Percentiles rank a stretch among this genome's conserved stretches.
Evolutionary conservation across 2,888 invertebrate species (phyloP).

Genomic region (Conistra vaccinii): DNA sequence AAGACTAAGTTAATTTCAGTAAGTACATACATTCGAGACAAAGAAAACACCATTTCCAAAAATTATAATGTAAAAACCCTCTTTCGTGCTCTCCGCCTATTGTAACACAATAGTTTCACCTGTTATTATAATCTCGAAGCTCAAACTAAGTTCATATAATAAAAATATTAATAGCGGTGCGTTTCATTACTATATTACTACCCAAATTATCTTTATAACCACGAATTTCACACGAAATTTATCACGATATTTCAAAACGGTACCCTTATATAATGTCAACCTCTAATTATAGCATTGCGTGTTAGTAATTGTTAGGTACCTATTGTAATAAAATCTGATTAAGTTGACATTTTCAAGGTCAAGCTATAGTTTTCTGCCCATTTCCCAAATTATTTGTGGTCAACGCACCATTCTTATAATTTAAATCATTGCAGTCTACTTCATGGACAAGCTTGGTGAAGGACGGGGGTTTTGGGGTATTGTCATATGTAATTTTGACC

Average conservation of each 20-base stretch:
- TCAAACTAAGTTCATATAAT: not conserved
- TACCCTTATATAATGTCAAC: conserved; percentile 16
- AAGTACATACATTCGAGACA: too few species aligned
- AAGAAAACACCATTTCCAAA: not conserved
- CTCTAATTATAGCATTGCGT: conserved; percentile 30
- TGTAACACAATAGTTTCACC: not conserved
- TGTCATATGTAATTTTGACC: not conserved
- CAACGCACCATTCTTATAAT: not conserved
- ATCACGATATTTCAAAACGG: conserved; percentile 18
- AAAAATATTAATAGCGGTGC: not conserved
- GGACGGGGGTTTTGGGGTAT: not conserved
- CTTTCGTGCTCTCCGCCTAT: not conserved
- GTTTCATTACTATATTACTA: conserved; percentile 1
- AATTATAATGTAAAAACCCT: not conserved
- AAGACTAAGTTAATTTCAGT: too few species aligned
- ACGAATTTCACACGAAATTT: conserved; percentile 17
- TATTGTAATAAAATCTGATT: not conserved
- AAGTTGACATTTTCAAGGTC: not conserved
- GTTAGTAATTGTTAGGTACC: conserved; percentile 13
- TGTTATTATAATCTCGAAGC: conserved; percentile 5
- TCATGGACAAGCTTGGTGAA: not conserved
- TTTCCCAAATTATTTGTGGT: not conserved
- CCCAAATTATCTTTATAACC: conserved; percentile 25
- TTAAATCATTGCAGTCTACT: not conserved
- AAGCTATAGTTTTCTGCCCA: not conserved